Base-by-base conservation (phyloP, 1,140 invertebrate species). In the Cotesia glomerata region DNA sequence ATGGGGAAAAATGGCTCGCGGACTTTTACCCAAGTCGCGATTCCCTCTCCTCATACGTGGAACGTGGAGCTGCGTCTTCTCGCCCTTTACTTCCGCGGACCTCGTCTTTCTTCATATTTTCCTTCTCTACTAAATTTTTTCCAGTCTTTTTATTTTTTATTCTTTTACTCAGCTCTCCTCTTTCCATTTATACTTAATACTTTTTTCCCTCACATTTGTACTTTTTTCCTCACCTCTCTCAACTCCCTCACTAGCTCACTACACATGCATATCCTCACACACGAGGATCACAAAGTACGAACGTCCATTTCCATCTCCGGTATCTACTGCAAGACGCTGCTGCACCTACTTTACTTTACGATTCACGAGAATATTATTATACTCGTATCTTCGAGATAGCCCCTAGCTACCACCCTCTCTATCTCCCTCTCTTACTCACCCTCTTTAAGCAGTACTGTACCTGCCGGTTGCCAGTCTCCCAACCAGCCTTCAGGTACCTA, bases 1-100 rank as follows among this genome's bases (percentile, higher is more conserved):
- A 82, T 82, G 80, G 81, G 81, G 81, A 82, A 82, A 82, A 82
- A 82, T 82, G 81, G 81, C 79, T 78, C 76, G 76, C 76, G 76
- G 76, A 78, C 76, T 78, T 78, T 76, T 76, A 76, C 75, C 76
- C 75, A 49, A 63, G 32, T 54, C 73, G 71, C 71, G 71, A 68
- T 75, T 71, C 74, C 56, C 36, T 72, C 67, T 71, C 18, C 32
- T 49, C 51, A 49, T 35, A 39, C 62, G 13, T 26, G 26, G 26
- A 26, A 26, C 26, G 26, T 26, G 26, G 26, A 56, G 39, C 61
- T 63, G 36, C 18, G n/a, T 39, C 34, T 68, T 64, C 63, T 34
- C 11, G 39, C 58, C 59, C 68, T 68, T 56, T 68, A 68, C 66
- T 56, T 68, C 68, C 45, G 56, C 68, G 36, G 35, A 54, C 65